Percentiles rank a stretch among this genome's conserved stretches.
These are phyloP conservation scores for Drosophila neonasuta DNA, from an alignment of 2,888 invertebrate genomes.

Conservation along the genomic window DNA sequence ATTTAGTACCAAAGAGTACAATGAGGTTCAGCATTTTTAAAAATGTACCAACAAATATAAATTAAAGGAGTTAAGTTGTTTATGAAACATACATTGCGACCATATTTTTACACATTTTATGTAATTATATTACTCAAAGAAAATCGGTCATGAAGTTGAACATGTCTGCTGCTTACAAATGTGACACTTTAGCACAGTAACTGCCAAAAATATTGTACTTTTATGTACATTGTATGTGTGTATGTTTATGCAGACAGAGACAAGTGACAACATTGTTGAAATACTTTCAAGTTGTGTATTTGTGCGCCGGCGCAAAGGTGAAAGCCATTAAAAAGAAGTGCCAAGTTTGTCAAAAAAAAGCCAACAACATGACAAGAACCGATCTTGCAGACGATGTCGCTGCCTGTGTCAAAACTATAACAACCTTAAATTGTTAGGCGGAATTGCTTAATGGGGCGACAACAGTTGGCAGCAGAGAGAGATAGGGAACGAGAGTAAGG, in stretches of 20 bases:
- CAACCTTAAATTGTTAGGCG: conserved; percentile 50
- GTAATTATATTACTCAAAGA: background rate
- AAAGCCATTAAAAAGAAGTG: conserved; percentile 59
- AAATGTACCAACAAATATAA: background rate
- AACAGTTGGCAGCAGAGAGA: conserved; percentile 13
- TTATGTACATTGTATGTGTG: background rate
- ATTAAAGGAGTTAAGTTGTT: background rate
- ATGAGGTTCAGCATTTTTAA: background rate
- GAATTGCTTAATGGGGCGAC: conserved; percentile 60
- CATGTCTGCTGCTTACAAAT: background rate
- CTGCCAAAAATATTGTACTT: background rate
- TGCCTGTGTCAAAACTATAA: conserved; percentile 33
- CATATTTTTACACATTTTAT: background rate
- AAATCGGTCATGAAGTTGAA: background rate
- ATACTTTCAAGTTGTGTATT: conserved; percentile 43
- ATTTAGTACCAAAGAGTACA: background rate
- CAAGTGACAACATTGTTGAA: conserved; percentile 44
- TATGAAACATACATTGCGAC: background rate
- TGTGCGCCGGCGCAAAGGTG: conserved; percentile 58
- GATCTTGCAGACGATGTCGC: conserved; percentile 17
- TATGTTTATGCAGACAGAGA: background rate
- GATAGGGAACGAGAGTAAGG: no score
- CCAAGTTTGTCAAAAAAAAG: conserved; percentile 6
- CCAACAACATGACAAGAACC: conserved; percentile 23
- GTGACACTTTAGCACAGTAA: background rate